phyloP scores from a whole-genome alignment of 2,888 invertebrate species.

The Ophion costatus region DNA sequence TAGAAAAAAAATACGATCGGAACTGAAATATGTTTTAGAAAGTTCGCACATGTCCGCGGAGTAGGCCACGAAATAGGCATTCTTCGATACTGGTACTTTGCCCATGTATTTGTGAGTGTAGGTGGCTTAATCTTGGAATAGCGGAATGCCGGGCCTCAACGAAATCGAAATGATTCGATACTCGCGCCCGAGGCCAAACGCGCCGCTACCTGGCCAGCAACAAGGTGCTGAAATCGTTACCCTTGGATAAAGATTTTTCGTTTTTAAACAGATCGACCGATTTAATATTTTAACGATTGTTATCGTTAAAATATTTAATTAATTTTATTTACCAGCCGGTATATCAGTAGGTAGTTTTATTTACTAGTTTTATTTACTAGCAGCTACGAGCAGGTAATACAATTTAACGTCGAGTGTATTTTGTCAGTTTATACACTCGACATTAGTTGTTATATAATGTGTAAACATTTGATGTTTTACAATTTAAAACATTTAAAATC shows the following conservation, averaged over 20 bases:
- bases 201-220: not conserved
- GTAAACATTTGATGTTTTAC: too few relatives aligned
- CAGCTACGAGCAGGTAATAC: too few relatives aligned
- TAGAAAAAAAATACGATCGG: slow-evolving; percentile 5
- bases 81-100: not conserved
- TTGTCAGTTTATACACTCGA: too few relatives aligned
- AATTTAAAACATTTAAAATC: too few relatives aligned
- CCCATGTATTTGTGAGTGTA: slow-evolving; percentile 16
- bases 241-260: not conserved
- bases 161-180: slow-evolving; percentile 58
- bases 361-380: too few relatives aligned
- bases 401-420: too few relatives aligned
- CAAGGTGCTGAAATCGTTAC: slow-evolving; percentile 1
- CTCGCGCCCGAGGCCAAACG: slow-evolving; percentile 32
- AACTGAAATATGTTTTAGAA: slow-evolving; percentile 41
- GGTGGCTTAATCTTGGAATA: slow-evolving; percentile 27
- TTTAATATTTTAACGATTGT: too few relatives aligned
- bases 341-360: too few relatives aligned
- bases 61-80: slow-evolving; percentile 15
- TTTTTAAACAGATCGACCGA: too few relatives aligned
- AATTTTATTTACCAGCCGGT: too few relatives aligned
- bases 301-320: too few relatives aligned
- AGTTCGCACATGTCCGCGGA: slow-evolving; percentile 25
- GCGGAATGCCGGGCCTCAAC: slow-evolving; percentile 21
- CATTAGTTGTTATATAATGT: too few relatives aligned